A percentile compares a stretch with the other conserved stretches of the same genome.
phyloP scores from a whole-genome alignment of 1,140 invertebrate genomes.

The Melitaea cinxia region DNA sequence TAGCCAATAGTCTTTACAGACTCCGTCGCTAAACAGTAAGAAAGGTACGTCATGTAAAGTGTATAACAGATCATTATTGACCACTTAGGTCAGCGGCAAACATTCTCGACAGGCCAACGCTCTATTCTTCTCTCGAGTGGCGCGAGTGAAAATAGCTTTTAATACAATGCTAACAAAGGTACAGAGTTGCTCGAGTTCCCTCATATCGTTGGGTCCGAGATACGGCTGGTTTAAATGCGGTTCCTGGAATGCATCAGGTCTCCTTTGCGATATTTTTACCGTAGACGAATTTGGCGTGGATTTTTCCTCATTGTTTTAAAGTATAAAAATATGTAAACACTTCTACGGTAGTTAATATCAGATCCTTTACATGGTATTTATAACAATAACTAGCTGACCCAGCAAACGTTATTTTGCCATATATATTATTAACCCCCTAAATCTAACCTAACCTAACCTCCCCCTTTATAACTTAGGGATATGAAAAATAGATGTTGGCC shows the following conservation, averaged over 20 bases:
- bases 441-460: too few species aligned
- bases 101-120: slow-evolving; percentile 76
- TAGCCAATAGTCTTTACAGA: slow-evolving; percentile 18
- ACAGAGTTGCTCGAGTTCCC: slow-evolving; percentile 41
- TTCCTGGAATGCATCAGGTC: slow-evolving; percentile 76
- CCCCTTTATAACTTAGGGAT: too few species aligned
- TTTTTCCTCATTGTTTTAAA: slow-evolving; percentile 34
- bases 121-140: slow-evolving; percentile 47
- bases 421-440: too few species aligned
- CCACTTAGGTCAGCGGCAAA: slow-evolving; percentile 76
- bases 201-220: slow-evolving; percentile 52
- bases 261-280: slow-evolving; percentile 72
- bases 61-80: slow-evolving; percentile 77
- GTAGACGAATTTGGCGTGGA: slow-evolving; percentile 50
- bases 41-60: slow-evolving; percentile 61
- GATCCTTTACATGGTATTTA: background rate
- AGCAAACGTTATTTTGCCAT: too few species aligned
- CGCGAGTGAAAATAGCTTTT: slow-evolving; percentile 29
- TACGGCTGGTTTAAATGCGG: slow-evolving; percentile 69
- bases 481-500: too few species aligned
- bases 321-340: slow-evolving; percentile 8
- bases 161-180: slow-evolving; percentile 37
- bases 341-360: too few species aligned
- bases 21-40: slow-evolving; percentile 51
- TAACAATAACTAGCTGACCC: too few species aligned